Base-by-base conservation (phyloP, 2,113 vertebrate species). In the Coryphaenoides rupestris region DNA sequence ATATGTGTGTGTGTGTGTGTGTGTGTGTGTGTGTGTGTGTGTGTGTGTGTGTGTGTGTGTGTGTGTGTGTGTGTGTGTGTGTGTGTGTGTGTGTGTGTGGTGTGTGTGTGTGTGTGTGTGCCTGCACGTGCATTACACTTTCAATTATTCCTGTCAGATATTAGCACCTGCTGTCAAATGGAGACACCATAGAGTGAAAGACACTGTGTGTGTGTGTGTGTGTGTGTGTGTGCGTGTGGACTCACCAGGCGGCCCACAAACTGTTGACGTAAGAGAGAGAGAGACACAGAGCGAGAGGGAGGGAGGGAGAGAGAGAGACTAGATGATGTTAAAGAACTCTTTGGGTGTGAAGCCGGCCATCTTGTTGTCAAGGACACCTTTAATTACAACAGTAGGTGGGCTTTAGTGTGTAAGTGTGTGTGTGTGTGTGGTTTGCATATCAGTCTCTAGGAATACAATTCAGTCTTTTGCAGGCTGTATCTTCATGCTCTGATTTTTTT, bases 351-450 rank as follows among this genome's bases (percentile, higher is more conserved):
- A 86, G 76, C 75, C 49, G 23, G 72, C 73, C 77, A 72, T 85
- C 78, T 88, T 74, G 56, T 78, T 81, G 84, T 88, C 84, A 87
- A 90, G 85, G 84, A 89, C 88, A 87, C 87, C 79, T 84, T 88
- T 91, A 91, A 91, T 90, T 90, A 86, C 84, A 84, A 46, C 87
- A 84, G 79, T 80, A 85, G 84, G 79, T 62, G 1, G 62, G 55
- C 58, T 62, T 62, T 66, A 49, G 52, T 64, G 62, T 59, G 58
- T 56, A 55, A 47, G 56, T 46, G 33, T 60, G 19, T 60, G 45
- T 62, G 33, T 65, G 45, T 55, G 56, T 59, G 63, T 40, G 47
- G 45, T 60, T 26, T 62, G 28, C 21, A n/a, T 6, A 12, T 40
- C 14, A 40, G 33, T 60, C 14, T 47, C 33, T n/a, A 21, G 26